These are phyloP conservation scores for Chymomyza procnemis DNA, from an alignment of 2,888 invertebrate genomes.

Conservation along the genomic window DNA sequence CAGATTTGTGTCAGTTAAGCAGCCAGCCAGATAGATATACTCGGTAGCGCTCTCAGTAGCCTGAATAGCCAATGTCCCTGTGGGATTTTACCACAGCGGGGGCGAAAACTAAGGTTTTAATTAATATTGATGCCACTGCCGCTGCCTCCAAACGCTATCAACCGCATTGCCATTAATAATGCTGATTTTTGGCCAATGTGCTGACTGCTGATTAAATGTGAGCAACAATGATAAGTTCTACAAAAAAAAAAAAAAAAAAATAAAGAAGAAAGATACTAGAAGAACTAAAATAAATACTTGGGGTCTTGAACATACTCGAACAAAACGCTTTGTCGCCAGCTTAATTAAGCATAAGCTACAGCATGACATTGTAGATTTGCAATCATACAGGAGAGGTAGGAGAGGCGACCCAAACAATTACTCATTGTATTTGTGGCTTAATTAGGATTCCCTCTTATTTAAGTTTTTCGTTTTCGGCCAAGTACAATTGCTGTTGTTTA, in stretches of 20 bases:
- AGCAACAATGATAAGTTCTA: constrained; percentile 12
- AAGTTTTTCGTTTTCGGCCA: not conserved
- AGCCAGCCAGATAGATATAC: not conserved
- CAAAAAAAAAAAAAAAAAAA: too few relatives aligned
- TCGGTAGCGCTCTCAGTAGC: not conserved
- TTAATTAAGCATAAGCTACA: constrained; percentile 51
- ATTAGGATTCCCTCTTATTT: constrained; percentile 35
- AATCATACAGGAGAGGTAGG: too few relatives aligned
- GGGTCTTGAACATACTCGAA: constrained; percentile 13
- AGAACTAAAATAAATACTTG: not conserved
- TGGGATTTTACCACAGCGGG: not conserved
- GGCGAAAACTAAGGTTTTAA: constrained; percentile 31
- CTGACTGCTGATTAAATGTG: constrained; percentile 56
- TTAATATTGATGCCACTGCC: constrained; percentile 63
- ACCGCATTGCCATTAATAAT: constrained; percentile 54
- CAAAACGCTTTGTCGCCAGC: constrained; percentile 49
- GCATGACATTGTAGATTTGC: constrained; percentile 12
- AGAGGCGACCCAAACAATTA: constrained; percentile 60
- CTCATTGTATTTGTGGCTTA: constrained; percentile 57
- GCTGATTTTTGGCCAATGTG: constrained; percentile 45
- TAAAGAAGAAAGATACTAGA: not conserved
- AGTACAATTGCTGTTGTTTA: not conserved
- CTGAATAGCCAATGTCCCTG: constrained; percentile 32
- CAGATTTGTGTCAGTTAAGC: constrained; percentile 62
- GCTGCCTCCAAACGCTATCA: not conserved